Evolutionary conservation across 1,140 invertebrate species (phyloP), one percentile per base, ranked within the genome.

Genomic region (Phocides pigmalion): DNA sequence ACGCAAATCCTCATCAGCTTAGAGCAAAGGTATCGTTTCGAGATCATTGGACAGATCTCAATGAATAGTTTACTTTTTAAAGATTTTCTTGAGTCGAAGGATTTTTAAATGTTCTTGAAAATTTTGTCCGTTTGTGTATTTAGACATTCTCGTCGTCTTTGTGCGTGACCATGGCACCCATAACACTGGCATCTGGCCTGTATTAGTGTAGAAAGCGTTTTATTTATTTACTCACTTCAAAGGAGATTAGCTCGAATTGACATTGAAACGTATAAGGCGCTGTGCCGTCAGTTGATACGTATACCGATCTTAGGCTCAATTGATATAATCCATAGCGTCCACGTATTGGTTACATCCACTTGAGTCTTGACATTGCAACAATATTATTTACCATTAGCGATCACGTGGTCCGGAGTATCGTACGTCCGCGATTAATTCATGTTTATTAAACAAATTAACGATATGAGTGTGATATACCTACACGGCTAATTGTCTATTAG

Each of bases 371-470:
- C 74, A 87, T 80, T 76, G 77, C 73, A 53, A 72, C 73, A 54
- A 69, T 79, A 83, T 80, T 83, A 84, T 79, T 81, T 77, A 79
- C 75, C 64, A 73, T 67, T 71, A 51, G 20, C 49, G 42, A 68
- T 85, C 84, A 87, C 82, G 83, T 85, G 82, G 68, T 50, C 12
- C 22, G 39, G n/a, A 61, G 64, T 66, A 69, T 68, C 47, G 66
- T 70, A 74, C 66, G 66, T 53, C 47, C 42, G 56, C 74, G 54
- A 81, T 84, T 87, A 85, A 87, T 87, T 84, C 82, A 83, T 83
- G 79, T 85, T 87, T 85, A 87, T 85, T 85, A 87, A 81, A 85
- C 77, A 81, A 85, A 84, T 87, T 83, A 85, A 79, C 68, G 61
- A 79, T 84, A 81, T 69, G 66, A 77, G 71, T 72, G 58, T 71